Conservation (phyloP, 2,113 vertebrate genomes). For the Hemicordylus capensis region DNA sequence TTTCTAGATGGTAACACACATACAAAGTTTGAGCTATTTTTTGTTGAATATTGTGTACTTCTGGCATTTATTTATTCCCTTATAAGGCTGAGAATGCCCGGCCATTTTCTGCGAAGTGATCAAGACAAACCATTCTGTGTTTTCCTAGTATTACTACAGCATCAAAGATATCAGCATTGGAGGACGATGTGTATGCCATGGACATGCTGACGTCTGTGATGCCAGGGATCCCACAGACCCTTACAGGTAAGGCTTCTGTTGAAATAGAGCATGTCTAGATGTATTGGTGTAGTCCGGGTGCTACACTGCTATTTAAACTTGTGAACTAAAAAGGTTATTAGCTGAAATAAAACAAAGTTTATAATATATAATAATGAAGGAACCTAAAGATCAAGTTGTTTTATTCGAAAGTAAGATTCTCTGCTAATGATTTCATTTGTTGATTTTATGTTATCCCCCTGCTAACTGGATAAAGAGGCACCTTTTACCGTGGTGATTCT, state of each 20-base stretch:
- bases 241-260: slow-evolving; percentile 82
- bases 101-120: background rate
- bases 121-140: background rate
- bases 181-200: slow-evolving; percentile 95
- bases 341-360: background rate
- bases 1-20: background rate
- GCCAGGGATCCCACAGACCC: slow-evolving; percentile 89
- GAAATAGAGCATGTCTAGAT: background rate
- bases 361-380: background rate
- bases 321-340: background rate
- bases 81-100: background rate
- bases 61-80: background rate
- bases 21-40: background rate
- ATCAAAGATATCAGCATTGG: slow-evolving; percentile 98
- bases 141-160: slow-evolving; percentile 93
- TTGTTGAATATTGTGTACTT: background rate
- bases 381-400: background rate
- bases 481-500: no score
- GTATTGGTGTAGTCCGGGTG: no score
- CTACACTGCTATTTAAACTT: background rate
- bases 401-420: background rate
- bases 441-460: no score
- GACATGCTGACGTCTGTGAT: slow-evolving; percentile 92
- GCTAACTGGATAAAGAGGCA: no score
- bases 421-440: no score